These are phyloP conservation scores for crab-eating macaque (Macaca fascicularis) DNA, from an alignment of 2,113 vertebrate species.

Conservation along the genomic window DNA sequence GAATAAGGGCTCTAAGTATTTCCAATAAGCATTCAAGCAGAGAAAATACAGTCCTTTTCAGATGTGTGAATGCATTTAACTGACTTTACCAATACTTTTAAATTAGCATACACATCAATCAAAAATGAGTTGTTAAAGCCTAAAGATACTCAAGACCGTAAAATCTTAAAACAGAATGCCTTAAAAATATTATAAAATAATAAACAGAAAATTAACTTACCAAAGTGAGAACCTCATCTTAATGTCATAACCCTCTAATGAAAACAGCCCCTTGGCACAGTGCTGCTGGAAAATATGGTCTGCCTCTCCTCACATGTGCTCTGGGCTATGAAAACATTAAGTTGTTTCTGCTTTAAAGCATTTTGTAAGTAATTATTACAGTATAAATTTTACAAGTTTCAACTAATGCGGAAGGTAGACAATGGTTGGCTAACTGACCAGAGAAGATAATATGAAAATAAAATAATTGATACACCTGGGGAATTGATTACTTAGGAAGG, in stretches of 20 bases:
- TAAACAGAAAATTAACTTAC: constrained; percentile 49
- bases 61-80: background rate
- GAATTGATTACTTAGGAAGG: background rate
- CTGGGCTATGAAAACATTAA: constrained; percentile 49
- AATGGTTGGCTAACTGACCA: background rate
- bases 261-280: constrained; percentile 54
- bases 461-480: background rate
- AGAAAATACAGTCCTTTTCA: constrained; percentile 38
- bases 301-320: constrained; percentile 40
- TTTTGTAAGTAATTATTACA: constrained; percentile 43
- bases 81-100: background rate
- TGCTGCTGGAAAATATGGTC: constrained; percentile 6
- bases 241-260: constrained; percentile 57
- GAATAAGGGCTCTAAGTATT: background rate
- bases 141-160: background rate
- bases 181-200: background rate
- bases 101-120: background rate
- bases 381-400: background rate
- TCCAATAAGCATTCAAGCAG: background rate
- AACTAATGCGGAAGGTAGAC: background rate
- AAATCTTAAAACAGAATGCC: constrained; percentile 10
- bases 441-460: background rate
- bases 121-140: background rate
- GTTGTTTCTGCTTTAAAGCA: constrained; percentile 58
- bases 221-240: constrained; percentile 46